Evolutionary conservation across 2,113 vertebrate genomes (phyloP), one percentile per base, ranked within the genome.

Genomic region (Semicossyphus pulcher): DNA sequence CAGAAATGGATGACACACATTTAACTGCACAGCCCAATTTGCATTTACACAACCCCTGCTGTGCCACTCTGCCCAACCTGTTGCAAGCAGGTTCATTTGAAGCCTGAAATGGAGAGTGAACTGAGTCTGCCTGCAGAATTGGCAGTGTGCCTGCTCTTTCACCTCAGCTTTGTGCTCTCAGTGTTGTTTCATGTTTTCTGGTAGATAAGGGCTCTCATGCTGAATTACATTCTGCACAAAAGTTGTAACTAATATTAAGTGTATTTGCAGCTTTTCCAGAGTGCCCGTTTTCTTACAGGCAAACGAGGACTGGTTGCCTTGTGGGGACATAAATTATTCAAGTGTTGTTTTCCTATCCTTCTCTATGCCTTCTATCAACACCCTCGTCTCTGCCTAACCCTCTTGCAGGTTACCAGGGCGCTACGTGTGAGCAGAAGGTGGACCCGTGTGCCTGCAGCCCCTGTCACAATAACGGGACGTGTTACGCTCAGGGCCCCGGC

Each of bases 381-480:
- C 15, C 16, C 8, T 8, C 3, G 1, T 16, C 42, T 36, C 6
- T 29, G 3, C 34, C n/a, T 47, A 9, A 20, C 11, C 77, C 48
- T 58, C 11, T 37, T 18, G 1, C 80, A 99, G 98, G 96, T 1
- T 99, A 94, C 87, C 90, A 95, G 18, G 97, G 97, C 14, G 54
- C 92, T 1, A 88, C 92, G 12, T 99, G 98, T 21, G 96, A 98
- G 73, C 95, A 97, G 53, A 96, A 95, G 88, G 88, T 97, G 59
- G 95, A 99, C 68, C 96, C 96, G 0, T 99, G 98, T 10, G 93
- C 90, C 0, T 97, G 95, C 0, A 92, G 92, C 3, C 97, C 97
- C 0, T 99, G 98, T 72, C 96, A 96, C 87, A 99, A 99, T 88
- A 99, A 99, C 0, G 97, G 95, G 4, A 97, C 95, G 4, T 99